Conservation (phyloP, 2,113 vertebrate genomes). For the Mormoops blainvillei region DNA sequence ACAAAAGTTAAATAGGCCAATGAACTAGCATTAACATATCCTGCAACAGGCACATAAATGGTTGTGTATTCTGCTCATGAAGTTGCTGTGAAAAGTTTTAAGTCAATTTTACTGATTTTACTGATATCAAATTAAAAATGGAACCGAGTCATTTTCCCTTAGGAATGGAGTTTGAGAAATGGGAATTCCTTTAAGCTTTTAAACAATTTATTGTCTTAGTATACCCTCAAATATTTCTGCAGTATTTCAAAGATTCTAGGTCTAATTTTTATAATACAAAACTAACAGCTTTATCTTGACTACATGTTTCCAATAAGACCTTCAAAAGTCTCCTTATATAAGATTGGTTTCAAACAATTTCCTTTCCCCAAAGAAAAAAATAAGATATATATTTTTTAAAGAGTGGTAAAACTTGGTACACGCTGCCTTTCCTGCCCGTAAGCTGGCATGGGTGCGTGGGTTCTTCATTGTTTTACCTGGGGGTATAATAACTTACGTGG, state of each 20-base stretch:
- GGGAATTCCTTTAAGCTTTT: not conserved
- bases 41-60: not conserved
- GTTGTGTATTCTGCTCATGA: not conserved
- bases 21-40: not conserved
- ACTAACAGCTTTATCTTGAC: not conserved
- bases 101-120: not conserved
- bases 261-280: conserved; percentile 21
- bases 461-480: not conserved
- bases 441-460: not conserved
- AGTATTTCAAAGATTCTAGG: not conserved
- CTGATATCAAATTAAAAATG: not conserved
- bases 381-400: not conserved
- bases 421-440: not conserved
- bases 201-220: not conserved
- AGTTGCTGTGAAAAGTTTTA: conserved; percentile 6
- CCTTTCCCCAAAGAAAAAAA: not conserved
- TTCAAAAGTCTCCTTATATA: not conserved
- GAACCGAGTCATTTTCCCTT: not conserved
- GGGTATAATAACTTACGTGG: conserved; percentile 86
- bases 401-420: not conserved
- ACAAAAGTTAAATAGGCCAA: not conserved
- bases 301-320: not conserved
- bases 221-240: not conserved
- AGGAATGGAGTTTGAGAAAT: not conserved
- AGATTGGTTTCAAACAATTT: not conserved